phyloP scores from a whole-genome alignment of 1,140 invertebrate species.

The Proales similis region DNA sequence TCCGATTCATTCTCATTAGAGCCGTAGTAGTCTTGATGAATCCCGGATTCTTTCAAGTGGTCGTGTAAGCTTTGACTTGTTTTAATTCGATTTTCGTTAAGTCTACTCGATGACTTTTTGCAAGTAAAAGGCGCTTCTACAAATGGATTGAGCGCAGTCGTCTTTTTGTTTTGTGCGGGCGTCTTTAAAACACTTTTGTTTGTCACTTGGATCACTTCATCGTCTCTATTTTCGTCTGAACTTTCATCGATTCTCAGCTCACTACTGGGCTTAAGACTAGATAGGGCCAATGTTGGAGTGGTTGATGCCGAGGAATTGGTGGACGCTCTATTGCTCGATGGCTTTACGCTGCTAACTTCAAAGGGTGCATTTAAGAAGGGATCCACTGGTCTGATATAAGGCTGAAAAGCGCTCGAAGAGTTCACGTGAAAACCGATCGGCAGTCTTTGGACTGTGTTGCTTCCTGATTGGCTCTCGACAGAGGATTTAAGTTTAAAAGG shows the following conservation, averaged over 20 bases:
- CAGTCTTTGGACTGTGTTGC: neutral
- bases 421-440: neutral
- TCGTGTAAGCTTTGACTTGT: conserved; percentile 5
- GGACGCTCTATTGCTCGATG: neutral
- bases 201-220: conserved; percentile 27
- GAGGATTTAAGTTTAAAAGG: conserved; percentile 7
- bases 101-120: conserved; percentile 1
- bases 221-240: no score
- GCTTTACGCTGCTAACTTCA: conserved; percentile 13
- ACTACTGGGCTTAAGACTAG: neutral
- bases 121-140: conserved; percentile 25
- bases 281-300: conserved; percentile 8
- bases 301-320: conserved; percentile 3
- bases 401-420: conserved; percentile 31
- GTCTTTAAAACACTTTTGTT: conserved; percentile 9
- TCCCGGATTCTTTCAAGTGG: neutral
- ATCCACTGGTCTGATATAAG: conserved; percentile 22
- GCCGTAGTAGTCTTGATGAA: conserved; percentile 34
- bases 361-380: conserved; percentile 31
- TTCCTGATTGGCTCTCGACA: neutral
- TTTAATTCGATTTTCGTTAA: neutral
- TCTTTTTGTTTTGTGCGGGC: neutral
- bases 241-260: conserved; percentile 4
- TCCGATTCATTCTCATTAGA: neutral
- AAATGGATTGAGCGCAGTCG: conserved; percentile 8